Base-by-base conservation (phyloP, 2,113 vertebrate genomes). In the Rhinolophus sinicus region DNA sequence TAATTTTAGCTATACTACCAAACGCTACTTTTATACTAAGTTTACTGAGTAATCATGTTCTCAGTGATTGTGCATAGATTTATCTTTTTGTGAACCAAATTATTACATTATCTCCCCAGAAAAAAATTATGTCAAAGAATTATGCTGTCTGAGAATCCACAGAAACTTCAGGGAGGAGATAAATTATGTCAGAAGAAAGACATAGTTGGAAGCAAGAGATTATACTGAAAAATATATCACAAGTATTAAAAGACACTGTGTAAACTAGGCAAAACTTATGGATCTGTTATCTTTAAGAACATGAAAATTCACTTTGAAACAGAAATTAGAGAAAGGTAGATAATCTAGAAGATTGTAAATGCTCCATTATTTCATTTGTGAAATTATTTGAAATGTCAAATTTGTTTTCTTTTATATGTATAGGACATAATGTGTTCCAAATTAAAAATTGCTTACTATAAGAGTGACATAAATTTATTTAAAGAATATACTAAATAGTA, bases 141-240 rank as follows among this genome's bases (percentile, higher is more conserved):
- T 94, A 40, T 88, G 50, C 22, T 70, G 96, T 78, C n/a, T 93
- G 24, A 92, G 56, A 92, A 88, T 93, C 60, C 22, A 50, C 84
- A 28, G 47, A 89, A 84, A 80, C 13, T 84, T 82, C 28, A 84
- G 18, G 76, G 70, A 93, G 38, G 47, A 77, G 60, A 85, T 78
- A 93, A 91, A 67, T 64, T 85, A 56, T 88, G 62, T 35, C 22
- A 92, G 80, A 75, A 77, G n/a, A 47, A 62, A 67, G 35, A 85
- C 21, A 65, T 89, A 62, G 52, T 92, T 88, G 33, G 70, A 88
- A 84, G 4, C 35, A 62, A 62, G 16, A 73, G n/a, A 81, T 12
- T 67, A 60, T 35, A 76, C 62, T 52, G 40, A 28, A 90, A 93
- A 88, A 81, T 58, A 73, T 54, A 73, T n/a, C 9, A 28, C 50